Evolutionary conservation across 2,113 vertebrate species (phyloP).

Genomic region (Phylloscopus trochiloides): DNA sequence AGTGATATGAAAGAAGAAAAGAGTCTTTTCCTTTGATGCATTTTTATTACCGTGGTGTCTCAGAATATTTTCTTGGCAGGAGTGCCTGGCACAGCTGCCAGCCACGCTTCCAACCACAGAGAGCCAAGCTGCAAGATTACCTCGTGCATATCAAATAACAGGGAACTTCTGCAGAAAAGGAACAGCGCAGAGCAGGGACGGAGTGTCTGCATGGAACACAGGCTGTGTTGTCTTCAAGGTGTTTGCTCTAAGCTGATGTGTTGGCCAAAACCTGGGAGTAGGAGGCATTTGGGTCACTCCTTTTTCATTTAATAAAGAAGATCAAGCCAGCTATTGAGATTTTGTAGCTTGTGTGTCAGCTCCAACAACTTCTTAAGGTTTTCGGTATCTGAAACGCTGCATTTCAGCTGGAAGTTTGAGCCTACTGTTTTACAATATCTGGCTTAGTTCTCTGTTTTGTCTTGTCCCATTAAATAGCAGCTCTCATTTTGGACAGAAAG

Average conservation of each 20-base stretch:
- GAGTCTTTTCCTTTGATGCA: background rate
- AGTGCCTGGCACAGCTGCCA: background rate
- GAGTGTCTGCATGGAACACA: background rate
- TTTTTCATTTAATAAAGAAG: background rate
- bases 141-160: background rate
- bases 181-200: rapidly evolving
- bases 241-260: background rate
- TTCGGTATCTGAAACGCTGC: background rate
- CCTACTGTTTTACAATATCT: background rate
- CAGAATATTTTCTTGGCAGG: constrained; percentile 17
- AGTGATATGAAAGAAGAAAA: background rate
- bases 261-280: background rate
- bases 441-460: background rate
- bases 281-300: background rate
- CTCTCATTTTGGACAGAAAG: background rate
- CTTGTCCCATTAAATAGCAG: background rate
- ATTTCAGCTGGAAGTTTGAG: background rate
- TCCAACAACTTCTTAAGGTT: background rate
- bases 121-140: background rate
- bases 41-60: background rate
- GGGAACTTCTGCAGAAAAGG: background rate
- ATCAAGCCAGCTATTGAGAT: background rate
- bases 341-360: background rate
- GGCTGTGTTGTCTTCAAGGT: background rate
- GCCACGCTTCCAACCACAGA: background rate